These are phyloP conservation scores for Atta colombica DNA, from an alignment of 1,140 invertebrate species.

Conservation along the genomic window DNA sequence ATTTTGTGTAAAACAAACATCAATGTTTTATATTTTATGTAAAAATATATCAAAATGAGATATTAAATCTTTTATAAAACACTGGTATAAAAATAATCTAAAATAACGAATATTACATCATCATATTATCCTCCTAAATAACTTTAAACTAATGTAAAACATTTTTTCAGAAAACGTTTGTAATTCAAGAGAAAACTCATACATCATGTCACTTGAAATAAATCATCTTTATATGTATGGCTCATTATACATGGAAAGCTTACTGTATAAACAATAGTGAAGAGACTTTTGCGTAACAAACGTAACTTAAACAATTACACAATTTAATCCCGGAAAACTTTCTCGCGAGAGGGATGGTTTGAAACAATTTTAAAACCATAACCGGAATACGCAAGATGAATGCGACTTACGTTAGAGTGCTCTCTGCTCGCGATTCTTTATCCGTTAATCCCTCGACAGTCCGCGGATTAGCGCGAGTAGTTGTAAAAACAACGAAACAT, in stretches of 20 bases:
- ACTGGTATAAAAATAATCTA: neutral
- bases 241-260: neutral
- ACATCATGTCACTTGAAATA: neutral
- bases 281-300: neutral
- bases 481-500: neutral
- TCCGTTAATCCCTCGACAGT: slow-evolving; percentile 12
- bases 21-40: no score
- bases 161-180: neutral
- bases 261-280: neutral
- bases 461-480: neutral
- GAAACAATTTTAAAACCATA: neutral
- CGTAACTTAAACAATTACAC: slow-evolving; percentile 19
- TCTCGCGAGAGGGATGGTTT: neutral
- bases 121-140: neutral
- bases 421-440: neutral
- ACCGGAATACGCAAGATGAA: neutral
- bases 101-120: neutral
- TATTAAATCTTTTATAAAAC: no score
- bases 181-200: neutral
- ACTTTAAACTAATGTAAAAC: neutral
- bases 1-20: no score
- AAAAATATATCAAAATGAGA: no score
- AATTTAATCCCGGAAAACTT: neutral
- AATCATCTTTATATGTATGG: neutral
- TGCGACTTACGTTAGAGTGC: neutral